phyloP scores from a whole-genome alignment of 2,113 vertebrate genomes.

The Chinchilla lanigera region DNA sequence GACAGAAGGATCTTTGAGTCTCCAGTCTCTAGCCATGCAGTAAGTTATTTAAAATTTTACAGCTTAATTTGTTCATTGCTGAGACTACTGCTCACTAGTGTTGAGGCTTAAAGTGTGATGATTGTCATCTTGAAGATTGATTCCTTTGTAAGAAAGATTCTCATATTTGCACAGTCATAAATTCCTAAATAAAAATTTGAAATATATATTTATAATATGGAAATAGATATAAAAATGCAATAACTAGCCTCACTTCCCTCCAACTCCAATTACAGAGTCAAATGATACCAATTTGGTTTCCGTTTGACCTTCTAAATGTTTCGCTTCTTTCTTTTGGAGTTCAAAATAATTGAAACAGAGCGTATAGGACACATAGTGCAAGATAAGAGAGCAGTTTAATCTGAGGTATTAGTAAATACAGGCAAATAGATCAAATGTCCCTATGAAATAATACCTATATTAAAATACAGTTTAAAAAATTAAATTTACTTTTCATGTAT shows the following conservation, averaged over 20 bases:
- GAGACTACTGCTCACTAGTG: neutral
- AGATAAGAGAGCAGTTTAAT: neutral
- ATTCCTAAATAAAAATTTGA: constrained; percentile 29
- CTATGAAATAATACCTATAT: neutral
- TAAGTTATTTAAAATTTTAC: constrained; percentile 27
- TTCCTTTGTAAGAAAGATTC: constrained; percentile 11
- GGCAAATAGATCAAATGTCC: neutral
- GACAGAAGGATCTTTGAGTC: neutral
- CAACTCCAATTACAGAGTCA: neutral
- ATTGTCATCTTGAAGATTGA: neutral
- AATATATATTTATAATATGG: neutral
- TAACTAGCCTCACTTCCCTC: neutral
- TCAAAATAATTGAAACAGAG: constrained; percentile 10
- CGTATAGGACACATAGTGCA: neutral
- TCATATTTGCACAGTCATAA: constrained; percentile 3
- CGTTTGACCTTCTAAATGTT: constrained; percentile 37
- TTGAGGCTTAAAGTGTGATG: neutral
- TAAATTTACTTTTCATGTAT: neutral
- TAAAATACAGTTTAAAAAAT: neutral
- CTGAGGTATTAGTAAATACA: neutral
- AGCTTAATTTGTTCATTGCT: neutral
- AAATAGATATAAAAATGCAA: neutral
- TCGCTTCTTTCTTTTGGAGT: constrained; percentile 8
- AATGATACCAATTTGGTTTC: neutral
- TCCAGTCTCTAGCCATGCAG: neutral